phyloP scores from a whole-genome alignment of 2,797 vertebrate genomes.

The Columba guinea region DNA sequence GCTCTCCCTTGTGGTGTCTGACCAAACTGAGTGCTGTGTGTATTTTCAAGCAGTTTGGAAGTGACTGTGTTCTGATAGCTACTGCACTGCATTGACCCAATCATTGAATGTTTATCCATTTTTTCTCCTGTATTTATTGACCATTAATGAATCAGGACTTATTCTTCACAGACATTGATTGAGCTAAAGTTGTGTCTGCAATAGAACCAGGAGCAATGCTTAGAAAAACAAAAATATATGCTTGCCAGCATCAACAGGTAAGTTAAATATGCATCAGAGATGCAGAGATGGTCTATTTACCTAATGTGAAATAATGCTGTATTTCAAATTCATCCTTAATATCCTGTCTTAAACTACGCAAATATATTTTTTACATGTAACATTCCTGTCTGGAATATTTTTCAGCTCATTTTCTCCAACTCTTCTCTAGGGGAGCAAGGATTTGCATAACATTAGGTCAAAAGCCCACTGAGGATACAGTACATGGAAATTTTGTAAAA shows the following conservation, averaged over 20 bases:
- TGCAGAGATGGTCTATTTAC: not conserved
- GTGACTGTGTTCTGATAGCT: not conserved
- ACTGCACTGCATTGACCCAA: not conserved
- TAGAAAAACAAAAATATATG: conserved; percentile 36
- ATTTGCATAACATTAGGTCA: conserved; percentile 43
- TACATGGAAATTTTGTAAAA: conserved; percentile 14
- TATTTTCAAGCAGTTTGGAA: not conserved
- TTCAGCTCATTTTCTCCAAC: conserved; percentile 2
- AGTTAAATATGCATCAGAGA: not conserved
- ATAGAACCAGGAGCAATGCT: not conserved
- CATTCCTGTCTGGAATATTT: conserved; percentile 31
- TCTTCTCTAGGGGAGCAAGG: not conserved
- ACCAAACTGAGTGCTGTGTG: not conserved
- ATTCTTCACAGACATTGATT: conserved; percentile 6
- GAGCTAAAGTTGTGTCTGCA: conserved; percentile 29
- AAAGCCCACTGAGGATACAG: conserved; percentile 18
- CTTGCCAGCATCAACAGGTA: conserved; percentile 31
- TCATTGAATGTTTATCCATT: not conserved
- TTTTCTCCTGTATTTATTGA: not conserved
- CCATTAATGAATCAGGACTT: conserved; percentile 30
- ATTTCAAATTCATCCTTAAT: conserved; percentile 23
- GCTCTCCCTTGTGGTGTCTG: not conserved
- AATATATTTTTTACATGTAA: not conserved
- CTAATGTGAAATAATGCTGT: not conserved
- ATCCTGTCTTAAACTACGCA: not conserved